Evolutionary conservation across 2,113 vertebrate species (phyloP).

Genomic region (Scomber colias): DNA sequence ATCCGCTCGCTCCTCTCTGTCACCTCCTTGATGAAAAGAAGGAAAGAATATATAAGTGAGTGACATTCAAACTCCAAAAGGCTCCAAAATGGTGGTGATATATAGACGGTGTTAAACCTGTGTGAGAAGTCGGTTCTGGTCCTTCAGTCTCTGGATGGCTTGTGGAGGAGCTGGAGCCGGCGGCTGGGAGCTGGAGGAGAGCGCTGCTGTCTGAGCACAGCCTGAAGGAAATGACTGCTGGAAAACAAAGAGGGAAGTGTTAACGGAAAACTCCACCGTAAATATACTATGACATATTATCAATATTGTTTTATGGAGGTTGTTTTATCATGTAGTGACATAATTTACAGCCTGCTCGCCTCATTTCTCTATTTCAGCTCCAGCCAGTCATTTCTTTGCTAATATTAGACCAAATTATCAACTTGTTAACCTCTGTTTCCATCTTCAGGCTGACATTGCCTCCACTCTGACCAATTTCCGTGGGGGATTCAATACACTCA

Average conservation of each 20-base stretch:
- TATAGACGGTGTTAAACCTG: slow-evolving; percentile 79
- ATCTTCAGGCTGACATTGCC: too few relatives aligned
- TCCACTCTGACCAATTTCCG: too few relatives aligned
- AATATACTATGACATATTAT: background rate
- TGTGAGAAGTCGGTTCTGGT: slow-evolving; percentile 95
- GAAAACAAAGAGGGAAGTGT: slow-evolving; percentile 10
- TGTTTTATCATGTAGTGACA: background rate
- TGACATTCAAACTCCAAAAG: background rate
- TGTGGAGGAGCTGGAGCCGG: slow-evolving; percentile 84
- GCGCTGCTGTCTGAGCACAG: slow-evolving; percentile 30
- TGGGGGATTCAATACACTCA: too few relatives aligned
- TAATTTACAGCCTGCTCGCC: background rate
- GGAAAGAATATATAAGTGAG: background rate
- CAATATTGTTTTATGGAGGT: background rate
- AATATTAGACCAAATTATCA: too few relatives aligned
- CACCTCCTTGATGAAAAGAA: slow-evolving; percentile 88
- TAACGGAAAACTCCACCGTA: background rate
- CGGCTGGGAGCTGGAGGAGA: slow-evolving; percentile 61
- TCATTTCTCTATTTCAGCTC: background rate
- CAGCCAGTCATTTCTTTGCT: too few relatives aligned
- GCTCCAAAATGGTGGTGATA: background rate
- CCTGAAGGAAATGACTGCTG: slow-evolving; percentile 77
- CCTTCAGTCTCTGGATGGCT: slow-evolving; percentile 92
- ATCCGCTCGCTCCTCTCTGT: slow-evolving; percentile 93
- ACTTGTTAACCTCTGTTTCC: too few relatives aligned